Base-by-base conservation (phyloP, 2,797 vertebrate genomes). In the Denticeps clupeoides region DNA sequence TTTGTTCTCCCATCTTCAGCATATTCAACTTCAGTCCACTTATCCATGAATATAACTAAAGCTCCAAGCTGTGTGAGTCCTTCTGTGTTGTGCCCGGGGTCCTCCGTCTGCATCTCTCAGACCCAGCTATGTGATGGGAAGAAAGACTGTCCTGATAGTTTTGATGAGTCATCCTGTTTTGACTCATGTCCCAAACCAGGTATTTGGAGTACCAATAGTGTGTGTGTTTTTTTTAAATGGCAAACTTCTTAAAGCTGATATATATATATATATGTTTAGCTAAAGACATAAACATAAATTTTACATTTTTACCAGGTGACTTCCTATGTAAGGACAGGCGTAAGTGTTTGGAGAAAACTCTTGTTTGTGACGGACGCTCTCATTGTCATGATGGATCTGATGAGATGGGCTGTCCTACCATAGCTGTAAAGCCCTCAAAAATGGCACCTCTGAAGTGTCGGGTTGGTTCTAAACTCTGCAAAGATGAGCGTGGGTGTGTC, bases 401-500 rank as follows among this genome's bases (percentile, higher is more conserved):
- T 53, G 84, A 86, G 58, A 60, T 11, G 1, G 31, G 1, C 22
- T 86, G 83, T 64, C 49, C 49, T 10, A 31, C 22, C 10, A 29
- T 41, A 23, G 31, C 25, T 26, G 8, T n/a, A n/a, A n/a, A n/a
- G n/a, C n/a, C n/a, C n/a, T n/a, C n/a, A n/a, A n/a, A n/a, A n/a
- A 18, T 38, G n/a, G 26, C 40, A 1, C 67, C 69, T 18, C 5
- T 79, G 15, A 80, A 29, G 53, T 85, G 69, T 74, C 74, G 57
- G 23, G 62, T 42, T 31, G 80, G 63, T 51, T 85, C 81, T 13
- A 52, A 78, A 41, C 67, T 41, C 2, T 95, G 89, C 59, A 65
- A 3, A 5, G 76, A 92, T 0, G 81, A 82, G 23, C 71, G 71
- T 0, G 81, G 79, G 16, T 93, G 89, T 1, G 62, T 97, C 1